These are phyloP conservation scores for Nycteola revayana DNA, from an alignment of 2,888 invertebrate species.

Conservation along the genomic window DNA sequence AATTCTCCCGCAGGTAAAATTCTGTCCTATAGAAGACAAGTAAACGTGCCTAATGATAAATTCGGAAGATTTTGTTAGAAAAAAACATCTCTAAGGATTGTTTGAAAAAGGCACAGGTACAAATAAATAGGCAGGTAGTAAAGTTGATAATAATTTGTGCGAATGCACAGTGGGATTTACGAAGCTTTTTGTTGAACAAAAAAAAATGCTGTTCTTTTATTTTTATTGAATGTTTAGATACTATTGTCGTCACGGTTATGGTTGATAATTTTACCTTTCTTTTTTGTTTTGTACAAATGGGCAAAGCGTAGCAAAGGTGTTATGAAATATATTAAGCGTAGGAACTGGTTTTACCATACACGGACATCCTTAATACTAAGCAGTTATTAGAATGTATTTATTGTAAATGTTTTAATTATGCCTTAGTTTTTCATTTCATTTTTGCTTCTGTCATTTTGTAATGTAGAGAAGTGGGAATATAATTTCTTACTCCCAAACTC, in stretches of 20 bases:
- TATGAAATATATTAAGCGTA: too few relatives aligned
- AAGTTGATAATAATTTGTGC: slow-evolving; percentile 25
- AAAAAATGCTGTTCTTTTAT: slow-evolving; percentile 1
- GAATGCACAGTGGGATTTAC: slow-evolving; percentile 20
- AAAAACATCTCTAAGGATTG: slow-evolving; percentile 26
- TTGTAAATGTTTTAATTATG: too few relatives aligned
- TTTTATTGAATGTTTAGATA: not conserved
- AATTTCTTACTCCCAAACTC: too few relatives aligned
- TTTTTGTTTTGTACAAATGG: too few relatives aligned
- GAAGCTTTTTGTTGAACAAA: slow-evolving; percentile 4
- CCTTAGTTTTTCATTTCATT: too few relatives aligned
- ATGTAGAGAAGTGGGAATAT: too few relatives aligned
- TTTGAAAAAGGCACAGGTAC: slow-evolving; percentile 28
- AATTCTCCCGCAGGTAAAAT: slow-evolving; percentile 32
- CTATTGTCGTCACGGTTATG: not conserved
- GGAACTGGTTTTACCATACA: too few relatives aligned
- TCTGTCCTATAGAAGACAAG: slow-evolving; percentile 22
- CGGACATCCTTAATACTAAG: too few relatives aligned
- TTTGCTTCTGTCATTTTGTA: too few relatives aligned
- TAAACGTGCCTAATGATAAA: slow-evolving; percentile 35
- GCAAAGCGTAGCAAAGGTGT: too few relatives aligned
- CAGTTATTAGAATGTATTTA: too few relatives aligned
- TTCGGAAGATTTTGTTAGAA: slow-evolving; percentile 29
- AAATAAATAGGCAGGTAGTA: slow-evolving; percentile 31
- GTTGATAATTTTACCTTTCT: too few relatives aligned